Conservation (phyloP, 2,888 invertebrate species). For the Escarpia spicata region DNA sequence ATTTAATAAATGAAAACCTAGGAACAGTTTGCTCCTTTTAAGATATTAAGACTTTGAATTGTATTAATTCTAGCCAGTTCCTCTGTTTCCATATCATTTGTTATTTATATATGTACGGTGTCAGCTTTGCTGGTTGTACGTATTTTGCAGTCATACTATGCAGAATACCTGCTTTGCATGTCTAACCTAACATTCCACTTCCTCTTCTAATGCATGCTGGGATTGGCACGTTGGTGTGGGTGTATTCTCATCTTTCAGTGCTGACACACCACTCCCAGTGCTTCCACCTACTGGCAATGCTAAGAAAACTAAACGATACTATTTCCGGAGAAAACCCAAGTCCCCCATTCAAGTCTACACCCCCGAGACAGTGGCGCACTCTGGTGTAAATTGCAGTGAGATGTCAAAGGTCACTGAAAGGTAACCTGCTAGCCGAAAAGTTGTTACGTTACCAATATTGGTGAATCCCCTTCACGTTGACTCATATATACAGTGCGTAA, state of each 20-base stretch:
- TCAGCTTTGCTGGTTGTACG: not conserved
- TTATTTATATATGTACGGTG: not conserved
- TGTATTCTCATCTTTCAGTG: not conserved
- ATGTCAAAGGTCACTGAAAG: constrained; percentile 13
- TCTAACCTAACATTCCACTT: not conserved
- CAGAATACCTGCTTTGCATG: not conserved
- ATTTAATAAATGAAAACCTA: no score
- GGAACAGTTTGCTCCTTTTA: no score
- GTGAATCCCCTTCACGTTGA: not conserved
- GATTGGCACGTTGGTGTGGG: not conserved
- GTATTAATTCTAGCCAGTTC: not conserved
- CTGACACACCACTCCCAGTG: not conserved
- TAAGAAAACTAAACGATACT: constrained; percentile 12
- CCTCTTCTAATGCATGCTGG: constrained; percentile 1
- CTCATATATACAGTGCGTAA: not conserved
- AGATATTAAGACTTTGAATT: no score
- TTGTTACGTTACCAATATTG: not conserved
- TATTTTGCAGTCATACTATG: not conserved
- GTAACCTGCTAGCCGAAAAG: not conserved
- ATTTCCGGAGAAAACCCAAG: constrained; percentile 16
- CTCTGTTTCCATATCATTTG: not conserved
- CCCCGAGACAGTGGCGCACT: not conserved
- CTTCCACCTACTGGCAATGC: not conserved
- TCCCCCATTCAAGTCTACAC: constrained; percentile 1
- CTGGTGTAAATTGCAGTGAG: not conserved